Base-by-base conservation (phyloP, 2,888 invertebrate species). In the Orgyia antiqua region DNA sequence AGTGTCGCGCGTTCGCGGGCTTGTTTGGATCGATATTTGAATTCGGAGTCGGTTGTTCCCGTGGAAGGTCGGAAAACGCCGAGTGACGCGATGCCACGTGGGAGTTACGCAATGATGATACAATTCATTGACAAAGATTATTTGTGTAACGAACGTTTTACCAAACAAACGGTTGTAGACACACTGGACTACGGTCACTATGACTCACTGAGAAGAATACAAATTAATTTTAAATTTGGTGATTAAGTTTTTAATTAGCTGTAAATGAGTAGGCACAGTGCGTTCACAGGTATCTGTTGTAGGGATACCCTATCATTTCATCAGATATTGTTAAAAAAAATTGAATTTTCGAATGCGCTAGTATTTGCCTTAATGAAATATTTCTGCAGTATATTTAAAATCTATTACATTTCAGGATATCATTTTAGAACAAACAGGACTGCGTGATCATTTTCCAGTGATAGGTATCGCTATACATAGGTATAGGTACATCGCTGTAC, bases 71-170 rank as follows among this genome's bases (percentile, higher is more conserved):
- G 78, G 66, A 44, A 45, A 50, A 38, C 29, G 44, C 57, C 58
- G 66, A 68, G 52, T 67, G 70, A 58, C 54, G 65, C 55, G 65
- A 49, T 40, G 59, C 77, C 83, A 83, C 82, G 83, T 83, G 83
- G 70, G 64, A 43, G 55, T 84, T 84, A 78, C 76, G 78, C 74
- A 84, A 86, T 62, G 45, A 56, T 57, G 67, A 57, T 68, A 77
- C 74, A 70, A 77, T 72, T 82, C 83, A 83, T 84, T 84, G 83
- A 84, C 72, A 63, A 72, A 72, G 70, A 72, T 77, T 74, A 75
- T 77, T 77, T 73, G 68, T 70, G 61, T 63, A 56, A 59, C 39
- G 33, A 38, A 60, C 56, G 58, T 49, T 67, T 55, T 54, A 10
- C 47, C 44, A 18, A 18, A 20, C 20, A 20, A 10, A 23, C 58